Conservation (phyloP, 2,797 vertebrate species). For the Margarornis squamiger region DNA sequence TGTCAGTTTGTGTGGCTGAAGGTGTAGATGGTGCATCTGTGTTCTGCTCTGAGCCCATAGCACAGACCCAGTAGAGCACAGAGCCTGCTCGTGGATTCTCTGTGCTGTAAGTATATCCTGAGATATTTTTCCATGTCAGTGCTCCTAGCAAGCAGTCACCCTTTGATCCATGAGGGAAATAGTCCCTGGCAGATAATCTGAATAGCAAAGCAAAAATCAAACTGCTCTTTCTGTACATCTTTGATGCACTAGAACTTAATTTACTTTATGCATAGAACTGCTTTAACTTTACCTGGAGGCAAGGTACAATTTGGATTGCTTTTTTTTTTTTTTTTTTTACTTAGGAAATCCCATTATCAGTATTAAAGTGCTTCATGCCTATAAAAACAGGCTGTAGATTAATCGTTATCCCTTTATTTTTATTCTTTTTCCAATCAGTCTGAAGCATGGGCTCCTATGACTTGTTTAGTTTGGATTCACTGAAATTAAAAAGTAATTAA, state of each 20-base stretch:
- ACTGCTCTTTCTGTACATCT: constrained; percentile 25
- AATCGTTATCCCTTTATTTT: not conserved
- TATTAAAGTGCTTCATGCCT: not conserved
- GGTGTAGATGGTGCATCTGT: not conserved
- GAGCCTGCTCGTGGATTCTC: not conserved
- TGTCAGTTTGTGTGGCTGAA: not conserved
- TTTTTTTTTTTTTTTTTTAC: not conserved
- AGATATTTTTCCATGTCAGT: not conserved
- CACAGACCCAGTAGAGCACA: not conserved
- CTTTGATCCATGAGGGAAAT: constrained; percentile 10
- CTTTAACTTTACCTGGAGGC: constrained; percentile 38
- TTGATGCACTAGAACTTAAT: constrained; percentile 42
- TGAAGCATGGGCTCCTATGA: not conserved
- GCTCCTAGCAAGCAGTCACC: constrained; percentile 25
- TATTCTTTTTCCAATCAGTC: not conserved
- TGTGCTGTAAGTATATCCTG: not conserved
- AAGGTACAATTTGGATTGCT: constrained; percentile 16
- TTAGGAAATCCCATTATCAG: constrained; percentile 27
- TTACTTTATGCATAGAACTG: constrained; percentile 31
- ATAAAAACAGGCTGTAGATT: constrained; percentile 3
- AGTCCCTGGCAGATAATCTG: constrained; percentile 48
- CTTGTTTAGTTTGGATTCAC: not conserved
- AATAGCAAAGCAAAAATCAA: constrained; percentile 40
- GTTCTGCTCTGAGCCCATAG: rapidly evolving
- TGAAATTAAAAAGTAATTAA: not conserved